phyloP scores from a whole-genome alignment of 2,113 vertebrate genomes.

The Chamaea fasciata region DNA sequence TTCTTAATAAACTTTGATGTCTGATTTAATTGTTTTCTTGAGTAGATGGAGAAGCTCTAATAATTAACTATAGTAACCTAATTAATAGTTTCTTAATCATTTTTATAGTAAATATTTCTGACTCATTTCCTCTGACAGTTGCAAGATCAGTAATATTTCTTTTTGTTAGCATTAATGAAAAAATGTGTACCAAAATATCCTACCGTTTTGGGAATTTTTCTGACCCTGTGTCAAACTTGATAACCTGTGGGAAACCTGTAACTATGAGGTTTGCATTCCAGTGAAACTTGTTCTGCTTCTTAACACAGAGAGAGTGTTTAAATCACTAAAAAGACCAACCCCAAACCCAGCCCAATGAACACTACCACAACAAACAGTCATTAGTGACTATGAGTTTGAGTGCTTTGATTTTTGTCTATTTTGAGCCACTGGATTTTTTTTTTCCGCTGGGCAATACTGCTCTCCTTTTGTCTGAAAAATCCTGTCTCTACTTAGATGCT shows the following conservation, averaged over 20 bases:
- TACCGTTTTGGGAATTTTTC: not conserved
- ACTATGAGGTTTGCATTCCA: not conserved
- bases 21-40: not conserved
- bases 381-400: not conserved
- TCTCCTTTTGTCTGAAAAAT: not conserved
- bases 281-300: not conserved
- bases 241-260: not conserved
- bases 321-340: not conserved
- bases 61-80: not conserved
- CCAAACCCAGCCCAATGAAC: not conserved
- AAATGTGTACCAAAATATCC: not conserved
- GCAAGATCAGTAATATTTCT: not conserved
- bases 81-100: not conserved
- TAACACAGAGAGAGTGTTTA: not conserved
- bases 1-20: not conserved
- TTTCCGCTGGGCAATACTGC: not conserved
- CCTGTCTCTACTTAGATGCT: rapidly evolving
- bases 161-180: not conserved
- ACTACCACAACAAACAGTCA: not conserved
- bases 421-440: not conserved
- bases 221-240: not conserved
- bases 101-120: not conserved
- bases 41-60: not conserved
- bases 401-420: not conserved
- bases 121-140: not conserved